Conservation (phyloP, 2,797 vertebrate species). For the Poecilia velifera region DNA sequence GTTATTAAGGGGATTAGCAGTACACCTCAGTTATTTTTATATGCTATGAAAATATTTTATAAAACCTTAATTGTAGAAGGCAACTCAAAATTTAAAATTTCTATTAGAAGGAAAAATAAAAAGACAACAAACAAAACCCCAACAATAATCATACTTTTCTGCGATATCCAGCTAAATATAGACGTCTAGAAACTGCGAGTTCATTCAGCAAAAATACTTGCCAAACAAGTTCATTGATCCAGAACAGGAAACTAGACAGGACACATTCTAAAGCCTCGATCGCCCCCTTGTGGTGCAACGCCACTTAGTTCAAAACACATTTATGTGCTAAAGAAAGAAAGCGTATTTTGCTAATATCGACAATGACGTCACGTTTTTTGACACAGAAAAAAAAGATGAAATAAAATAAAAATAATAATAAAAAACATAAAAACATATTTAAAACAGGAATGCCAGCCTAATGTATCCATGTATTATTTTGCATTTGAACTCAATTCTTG, state of each 20-base stretch:
- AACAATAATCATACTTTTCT: neutral
- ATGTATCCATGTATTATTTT: neutral
- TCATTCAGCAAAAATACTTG: neutral
- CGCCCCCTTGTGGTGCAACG: neutral
- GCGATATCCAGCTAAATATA: neutral
- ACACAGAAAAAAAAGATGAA: neutral
- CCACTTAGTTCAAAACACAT: neutral
- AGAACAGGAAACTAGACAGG: neutral
- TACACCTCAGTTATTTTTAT: neutral
- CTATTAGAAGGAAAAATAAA: neutral
- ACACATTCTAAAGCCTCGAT: neutral
- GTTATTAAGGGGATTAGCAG: neutral
- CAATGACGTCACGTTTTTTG: neutral
- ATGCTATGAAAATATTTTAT: neutral
- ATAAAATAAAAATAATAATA: neutral
- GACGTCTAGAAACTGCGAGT: too few relatives aligned
- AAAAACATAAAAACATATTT: neutral
- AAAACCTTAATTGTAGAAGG: neutral
- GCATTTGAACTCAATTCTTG: neutral
- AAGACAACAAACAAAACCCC: neutral
- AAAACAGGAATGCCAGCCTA: neutral
- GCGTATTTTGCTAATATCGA: neutral
- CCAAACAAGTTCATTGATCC: neutral
- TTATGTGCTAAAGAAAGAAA: neutral
- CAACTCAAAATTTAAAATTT: neutral